Conservation (phyloP, 1,140 invertebrate species). For the Grapholita molesta region DNA sequence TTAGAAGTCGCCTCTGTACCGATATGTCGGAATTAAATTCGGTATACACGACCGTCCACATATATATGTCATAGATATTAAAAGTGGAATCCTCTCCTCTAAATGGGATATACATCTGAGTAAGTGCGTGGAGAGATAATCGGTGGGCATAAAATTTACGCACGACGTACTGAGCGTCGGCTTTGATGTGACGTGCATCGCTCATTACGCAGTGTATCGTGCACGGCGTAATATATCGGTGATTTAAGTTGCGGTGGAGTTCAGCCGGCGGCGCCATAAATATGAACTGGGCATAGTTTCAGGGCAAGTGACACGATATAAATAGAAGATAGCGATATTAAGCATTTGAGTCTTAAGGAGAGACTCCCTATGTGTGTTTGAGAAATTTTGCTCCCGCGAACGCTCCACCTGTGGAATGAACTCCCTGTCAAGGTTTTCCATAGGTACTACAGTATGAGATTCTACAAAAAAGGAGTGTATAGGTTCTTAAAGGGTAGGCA, state of each 20-base stretch:
- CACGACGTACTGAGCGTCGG: not conserved
- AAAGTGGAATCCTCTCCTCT: not conserved
- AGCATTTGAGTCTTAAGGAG: not conserved
- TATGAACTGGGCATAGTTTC: not conserved
- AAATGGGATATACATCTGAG: not conserved
- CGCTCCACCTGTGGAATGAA: not conserved
- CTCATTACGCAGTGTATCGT: conserved; percentile 2
- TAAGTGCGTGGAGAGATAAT: not conserved
- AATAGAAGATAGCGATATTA: not conserved
- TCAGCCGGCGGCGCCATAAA: not conserved
- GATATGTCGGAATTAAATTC: no score
- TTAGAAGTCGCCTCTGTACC: no score
- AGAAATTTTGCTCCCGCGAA: no score
- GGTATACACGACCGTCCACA: no score
- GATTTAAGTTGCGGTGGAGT: not conserved
- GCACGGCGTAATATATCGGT: not conserved
- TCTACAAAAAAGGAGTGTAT: no score
- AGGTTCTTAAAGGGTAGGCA: no score
- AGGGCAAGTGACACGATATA: not conserved
- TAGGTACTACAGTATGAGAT: no score
- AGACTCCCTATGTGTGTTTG: no score
- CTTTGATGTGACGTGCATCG: conserved; percentile 7
- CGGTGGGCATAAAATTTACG: not conserved
- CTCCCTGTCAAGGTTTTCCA: not conserved
- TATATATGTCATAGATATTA: no score